A percentile compares a stretch with the other conserved stretches of the same genome.
phyloP scores from a whole-genome alignment of 2,888 invertebrate species.

The Laspeyria flexula region DNA sequence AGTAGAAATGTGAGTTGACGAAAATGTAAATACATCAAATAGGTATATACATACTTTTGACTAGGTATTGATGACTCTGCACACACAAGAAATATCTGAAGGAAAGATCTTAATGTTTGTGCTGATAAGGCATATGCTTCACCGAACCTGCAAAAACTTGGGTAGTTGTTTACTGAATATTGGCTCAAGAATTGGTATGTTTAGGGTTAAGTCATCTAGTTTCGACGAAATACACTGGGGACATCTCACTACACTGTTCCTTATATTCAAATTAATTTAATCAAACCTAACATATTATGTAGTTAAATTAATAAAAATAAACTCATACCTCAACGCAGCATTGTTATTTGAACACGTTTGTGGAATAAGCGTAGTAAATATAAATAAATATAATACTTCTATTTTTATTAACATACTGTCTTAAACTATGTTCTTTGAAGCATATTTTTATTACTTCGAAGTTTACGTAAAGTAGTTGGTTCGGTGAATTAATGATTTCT shows the following conservation, averaged over 20 bases:
- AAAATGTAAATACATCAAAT: no score
- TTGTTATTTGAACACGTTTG: background rate
- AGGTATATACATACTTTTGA: constrained; percentile 3
- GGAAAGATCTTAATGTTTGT: background rate
- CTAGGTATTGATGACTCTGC: constrained; percentile 1
- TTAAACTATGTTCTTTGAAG: background rate
- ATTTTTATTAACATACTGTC: constrained; percentile 3
- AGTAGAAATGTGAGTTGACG: no score
- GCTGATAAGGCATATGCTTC: background rate
- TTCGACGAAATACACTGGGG: no score
- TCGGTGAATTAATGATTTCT: background rate
- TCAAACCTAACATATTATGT: no score
- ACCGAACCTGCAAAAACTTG: background rate
- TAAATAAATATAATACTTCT: background rate
- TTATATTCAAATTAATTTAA: no score
- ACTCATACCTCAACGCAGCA: background rate
- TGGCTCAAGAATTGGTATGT: no score
- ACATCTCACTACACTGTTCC: no score
- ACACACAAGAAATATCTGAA: background rate
- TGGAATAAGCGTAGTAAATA: background rate
- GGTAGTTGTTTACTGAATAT: no score
- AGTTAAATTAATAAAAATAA: no score
- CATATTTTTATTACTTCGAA: constrained; percentile 1
- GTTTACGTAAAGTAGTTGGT: background rate
- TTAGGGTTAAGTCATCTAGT: no score